A percentile compares a stretch with the other conserved stretches of the same genome.
Evolutionary conservation across 1,140 invertebrate genomes (phyloP).

Genomic region (Prorops nasuta): DNA sequence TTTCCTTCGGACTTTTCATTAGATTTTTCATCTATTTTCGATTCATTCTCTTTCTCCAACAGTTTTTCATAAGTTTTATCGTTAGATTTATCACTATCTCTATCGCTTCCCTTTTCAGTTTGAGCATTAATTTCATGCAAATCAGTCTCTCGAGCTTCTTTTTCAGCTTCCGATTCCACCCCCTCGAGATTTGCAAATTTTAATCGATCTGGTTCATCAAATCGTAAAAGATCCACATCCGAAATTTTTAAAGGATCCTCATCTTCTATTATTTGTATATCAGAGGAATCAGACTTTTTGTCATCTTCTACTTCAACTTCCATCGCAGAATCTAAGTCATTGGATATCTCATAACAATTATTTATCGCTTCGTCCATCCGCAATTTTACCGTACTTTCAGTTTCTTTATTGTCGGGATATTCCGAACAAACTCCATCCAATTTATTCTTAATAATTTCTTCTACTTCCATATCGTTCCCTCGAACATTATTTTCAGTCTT

Average conservation of each 20-base stretch:
- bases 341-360: constrained; percentile 29
- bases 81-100: constrained; percentile 27
- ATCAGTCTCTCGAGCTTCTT: constrained; percentile 16
- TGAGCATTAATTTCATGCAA: constrained; percentile 13
- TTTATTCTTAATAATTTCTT: constrained; percentile 17
- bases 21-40: constrained; percentile 39
- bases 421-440: constrained; percentile 31
- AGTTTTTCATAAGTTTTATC: constrained; percentile 21
- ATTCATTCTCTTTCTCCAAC: constrained; percentile 22
- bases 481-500: constrained; percentile 1
- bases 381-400: constrained; percentile 14
- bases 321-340: constrained; percentile 22
- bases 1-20: constrained; percentile 49
- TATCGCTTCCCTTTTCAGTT: constrained; percentile 30
- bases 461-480: constrained; percentile 20
- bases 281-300: constrained; percentile 42
- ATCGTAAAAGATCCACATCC: constrained; percentile 25
- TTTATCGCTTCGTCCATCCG: constrained; percentile 15
- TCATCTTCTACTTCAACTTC: constrained; percentile 42
- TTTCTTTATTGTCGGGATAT: constrained; percentile 41
- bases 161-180: constrained; percentile 18
- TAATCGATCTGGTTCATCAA: constrained; percentile 17
- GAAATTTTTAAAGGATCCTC: constrained; percentile 38
- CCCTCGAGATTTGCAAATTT: constrained; percentile 14
- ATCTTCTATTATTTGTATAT: constrained; percentile 47